A percentile compares a stretch with the other conserved stretches of the same genome.
These are phyloP conservation scores for Herminia tarsipennalis DNA, from an alignment of 2,888 invertebrate species.

Conservation along the genomic window DNA sequence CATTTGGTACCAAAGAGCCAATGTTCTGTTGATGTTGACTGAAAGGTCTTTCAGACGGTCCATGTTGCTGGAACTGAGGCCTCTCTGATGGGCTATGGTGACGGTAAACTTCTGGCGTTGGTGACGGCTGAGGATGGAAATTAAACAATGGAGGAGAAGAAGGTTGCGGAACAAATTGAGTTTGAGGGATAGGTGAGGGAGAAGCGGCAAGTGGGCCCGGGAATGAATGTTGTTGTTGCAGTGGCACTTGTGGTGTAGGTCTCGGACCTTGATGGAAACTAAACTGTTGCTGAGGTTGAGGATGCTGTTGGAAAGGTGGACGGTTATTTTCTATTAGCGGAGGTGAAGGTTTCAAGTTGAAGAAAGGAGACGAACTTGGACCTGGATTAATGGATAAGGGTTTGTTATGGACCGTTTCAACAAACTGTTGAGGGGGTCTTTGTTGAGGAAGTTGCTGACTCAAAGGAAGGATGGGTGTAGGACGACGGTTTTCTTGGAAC, in stretches of 20 bases:
- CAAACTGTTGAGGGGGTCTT: slow-evolving; percentile 71
- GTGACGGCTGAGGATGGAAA: slow-evolving; percentile 73
- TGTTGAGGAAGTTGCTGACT: slow-evolving; percentile 83
- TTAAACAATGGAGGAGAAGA: slow-evolving; percentile 72
- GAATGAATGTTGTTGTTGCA: slow-evolving; percentile 62
- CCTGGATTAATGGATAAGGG: slow-evolving; percentile 65
- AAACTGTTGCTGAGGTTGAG: slow-evolving; percentile 73
- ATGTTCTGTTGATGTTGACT: slow-evolving; percentile 76
- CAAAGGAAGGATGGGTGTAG: slow-evolving; percentile 60
- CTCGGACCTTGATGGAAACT: slow-evolving; percentile 79
- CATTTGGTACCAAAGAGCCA: slow-evolving; percentile 85
- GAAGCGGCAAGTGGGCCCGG: slow-evolving; percentile 56
- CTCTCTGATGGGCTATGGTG: slow-evolving; percentile 69
- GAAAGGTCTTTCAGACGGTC: slow-evolving; percentile 65
- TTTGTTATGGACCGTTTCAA: slow-evolving; percentile 69
- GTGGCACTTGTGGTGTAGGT: slow-evolving; percentile 59
- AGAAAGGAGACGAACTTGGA: slow-evolving; percentile 72
- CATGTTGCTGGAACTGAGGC: slow-evolving; percentile 61
- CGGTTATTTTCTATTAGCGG: slow-evolving; percentile 74
- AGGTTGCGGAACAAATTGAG: slow-evolving; percentile 75
- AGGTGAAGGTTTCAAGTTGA: slow-evolving; percentile 78
- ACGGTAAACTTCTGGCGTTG: slow-evolving; percentile 60
- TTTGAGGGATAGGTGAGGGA: slow-evolving; percentile 65
- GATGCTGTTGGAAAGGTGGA: slow-evolving; percentile 68
- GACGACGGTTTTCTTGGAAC: slow-evolving; percentile 69